Conservation (phyloP, 2,113 vertebrate genomes). For the Tragelaphus strepsiceros region DNA sequence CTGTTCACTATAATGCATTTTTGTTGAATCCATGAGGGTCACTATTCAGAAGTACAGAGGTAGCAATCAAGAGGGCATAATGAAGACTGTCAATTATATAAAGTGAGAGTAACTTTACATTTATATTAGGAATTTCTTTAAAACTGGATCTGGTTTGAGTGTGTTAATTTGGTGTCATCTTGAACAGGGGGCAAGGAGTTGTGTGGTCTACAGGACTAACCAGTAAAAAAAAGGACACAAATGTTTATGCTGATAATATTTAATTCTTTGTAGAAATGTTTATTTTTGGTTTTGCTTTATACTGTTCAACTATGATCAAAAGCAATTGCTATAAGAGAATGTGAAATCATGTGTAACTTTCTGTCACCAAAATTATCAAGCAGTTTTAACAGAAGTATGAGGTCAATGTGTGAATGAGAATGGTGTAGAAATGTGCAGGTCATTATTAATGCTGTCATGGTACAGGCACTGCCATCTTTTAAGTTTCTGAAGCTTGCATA, state of each 20-base stretch:
- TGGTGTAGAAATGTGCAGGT: neutral
- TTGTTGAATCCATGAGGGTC: conserved; percentile 65
- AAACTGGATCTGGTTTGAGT: conserved; percentile 42
- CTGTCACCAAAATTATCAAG: neutral
- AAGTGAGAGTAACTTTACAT: conserved; percentile 45
- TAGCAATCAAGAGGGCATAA: conserved; percentile 46
- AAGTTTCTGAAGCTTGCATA: neutral
- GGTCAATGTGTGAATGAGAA: neutral
- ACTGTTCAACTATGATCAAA: neutral
- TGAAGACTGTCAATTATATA: conserved; percentile 55
- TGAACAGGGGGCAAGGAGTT: conserved; percentile 40
- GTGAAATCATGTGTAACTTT: neutral
- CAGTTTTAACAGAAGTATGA: neutral
- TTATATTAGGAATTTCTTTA: conserved; percentile 63
- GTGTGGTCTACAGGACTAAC: neutral
- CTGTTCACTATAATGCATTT: conserved; percentile 32
- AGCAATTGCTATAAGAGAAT: neutral
- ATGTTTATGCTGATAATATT: neutral
- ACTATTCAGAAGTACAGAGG: conserved; percentile 63
- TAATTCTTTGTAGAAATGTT: neutral
- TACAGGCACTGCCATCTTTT: neutral
- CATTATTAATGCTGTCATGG: neutral
- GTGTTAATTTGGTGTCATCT: conserved; percentile 66
- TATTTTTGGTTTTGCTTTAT: neutral
- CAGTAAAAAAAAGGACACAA: neutral